A percentile compares a stretch with the other conserved stretches of the same genome.
Evolutionary conservation across 2,888 invertebrate genomes (phyloP).

Genomic region (Drosophila dives): DNA sequence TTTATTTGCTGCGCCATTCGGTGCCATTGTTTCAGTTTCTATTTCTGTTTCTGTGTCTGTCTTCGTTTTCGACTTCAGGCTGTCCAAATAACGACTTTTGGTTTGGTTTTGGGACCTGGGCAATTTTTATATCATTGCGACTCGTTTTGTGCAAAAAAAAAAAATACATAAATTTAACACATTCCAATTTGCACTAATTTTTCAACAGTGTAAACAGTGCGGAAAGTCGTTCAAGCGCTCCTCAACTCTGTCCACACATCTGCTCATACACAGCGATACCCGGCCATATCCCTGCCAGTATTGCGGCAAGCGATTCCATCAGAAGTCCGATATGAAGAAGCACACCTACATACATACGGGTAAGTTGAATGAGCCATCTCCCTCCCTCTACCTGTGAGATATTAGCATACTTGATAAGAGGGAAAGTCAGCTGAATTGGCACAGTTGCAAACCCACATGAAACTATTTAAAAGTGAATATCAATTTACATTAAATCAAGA

Average conservation of each 20-base stretch:
- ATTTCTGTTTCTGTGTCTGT: slow-evolving; percentile 7
- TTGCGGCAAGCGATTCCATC: slow-evolving; percentile 87
- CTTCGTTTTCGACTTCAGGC: slow-evolving; percentile 35
- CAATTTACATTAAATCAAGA: neutral
- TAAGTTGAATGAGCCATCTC: slow-evolving; percentile 85
- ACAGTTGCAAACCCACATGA: slow-evolving; percentile 52
- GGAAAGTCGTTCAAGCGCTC: slow-evolving; percentile 98
- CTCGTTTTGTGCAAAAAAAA: slow-evolving; percentile 38
- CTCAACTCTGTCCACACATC: slow-evolving; percentile 98
- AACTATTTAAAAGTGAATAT: neutral
- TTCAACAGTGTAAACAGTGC: slow-evolving; percentile 93
- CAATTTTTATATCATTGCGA: slow-evolving; percentile 17
- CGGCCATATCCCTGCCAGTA: slow-evolving; percentile 99
- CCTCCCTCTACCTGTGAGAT: slow-evolving; percentile 10
- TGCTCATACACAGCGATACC: slow-evolving; percentile 98
- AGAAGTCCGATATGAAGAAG: slow-evolving; percentile 96
- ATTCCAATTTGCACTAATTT: slow-evolving; percentile 42
- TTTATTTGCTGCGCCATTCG: slow-evolving; percentile 52
- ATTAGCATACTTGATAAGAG: slow-evolving; percentile 46
- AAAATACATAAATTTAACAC: slow-evolving; percentile 21
- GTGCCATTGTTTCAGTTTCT: slow-evolving; percentile 15
- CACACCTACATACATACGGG: slow-evolving; percentile 99
- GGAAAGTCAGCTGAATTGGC: slow-evolving; percentile 26
- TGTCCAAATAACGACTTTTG: slow-evolving; percentile 53
- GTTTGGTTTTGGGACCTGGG: slow-evolving; percentile 1